Conservation (phyloP, 2,113 vertebrate genomes). For the Cariama cristata region DNA sequence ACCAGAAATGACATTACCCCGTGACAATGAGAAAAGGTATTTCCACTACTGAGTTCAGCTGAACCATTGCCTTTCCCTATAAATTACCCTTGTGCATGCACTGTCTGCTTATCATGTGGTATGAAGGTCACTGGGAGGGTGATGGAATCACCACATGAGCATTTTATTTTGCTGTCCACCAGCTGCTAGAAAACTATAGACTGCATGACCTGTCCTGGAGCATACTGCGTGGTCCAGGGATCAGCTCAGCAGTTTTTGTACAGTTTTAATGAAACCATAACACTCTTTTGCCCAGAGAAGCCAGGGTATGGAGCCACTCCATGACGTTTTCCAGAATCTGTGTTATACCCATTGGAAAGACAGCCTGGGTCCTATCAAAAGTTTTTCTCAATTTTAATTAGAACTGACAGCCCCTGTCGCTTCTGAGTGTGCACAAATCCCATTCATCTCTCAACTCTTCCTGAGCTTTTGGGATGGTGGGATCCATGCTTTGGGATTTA, state of each 20-base stretch:
- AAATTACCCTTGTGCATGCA: not conserved
- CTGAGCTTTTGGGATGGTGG: not conserved
- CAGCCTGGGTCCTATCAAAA: not conserved
- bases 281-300: not conserved
- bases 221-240: accelerated
- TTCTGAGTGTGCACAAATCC: not conserved
- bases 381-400: not conserved
- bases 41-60: not conserved
- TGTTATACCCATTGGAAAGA: not conserved
- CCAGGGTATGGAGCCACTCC: not conserved
- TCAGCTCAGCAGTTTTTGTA: not conserved
- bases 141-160: not conserved
- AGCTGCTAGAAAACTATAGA: not conserved
- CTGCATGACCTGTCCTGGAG: not conserved
- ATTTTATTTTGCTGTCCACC: not conserved
- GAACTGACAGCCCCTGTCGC: not conserved
- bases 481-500: not conserved
- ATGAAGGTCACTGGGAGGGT: not conserved
- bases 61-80: not conserved
- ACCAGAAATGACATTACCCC: not conserved
- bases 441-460: not conserved
- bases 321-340: not conserved
- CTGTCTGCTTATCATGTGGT: not conserved
- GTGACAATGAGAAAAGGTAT: not conserved
- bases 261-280: not conserved